These are phyloP conservation scores for Myrmophylax atrothorax DNA, from an alignment of 2,113 vertebrate species.

Conservation along the genomic window DNA sequence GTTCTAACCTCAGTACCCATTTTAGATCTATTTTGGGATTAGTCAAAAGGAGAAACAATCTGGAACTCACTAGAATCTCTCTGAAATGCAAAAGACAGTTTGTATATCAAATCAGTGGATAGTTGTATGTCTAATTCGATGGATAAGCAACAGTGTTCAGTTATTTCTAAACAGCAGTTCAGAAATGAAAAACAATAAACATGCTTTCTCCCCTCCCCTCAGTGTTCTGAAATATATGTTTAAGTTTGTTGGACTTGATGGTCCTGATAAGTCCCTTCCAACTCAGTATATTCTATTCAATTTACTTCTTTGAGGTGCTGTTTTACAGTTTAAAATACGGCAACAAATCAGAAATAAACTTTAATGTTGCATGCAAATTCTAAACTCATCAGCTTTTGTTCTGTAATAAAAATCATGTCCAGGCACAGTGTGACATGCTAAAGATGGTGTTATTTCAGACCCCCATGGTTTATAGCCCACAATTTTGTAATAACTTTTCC, in stretches of 20 bases:
- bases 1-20: background rate
- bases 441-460: background rate
- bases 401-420: background rate
- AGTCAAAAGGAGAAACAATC: background rate
- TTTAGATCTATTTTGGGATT: background rate
- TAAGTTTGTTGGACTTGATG: background rate
- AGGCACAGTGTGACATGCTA: background rate
- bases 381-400: background rate
- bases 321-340: background rate
- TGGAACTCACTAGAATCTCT: background rate
- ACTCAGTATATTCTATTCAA: background rate
- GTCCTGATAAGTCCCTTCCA: background rate
- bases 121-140: background rate
- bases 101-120: background rate
- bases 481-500: background rate
- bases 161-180: background rate
- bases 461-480: background rate
- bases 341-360: background rate
- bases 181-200: background rate
- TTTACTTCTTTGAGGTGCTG: background rate
- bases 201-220: rapidly evolving
- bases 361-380: background rate
- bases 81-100: background rate
- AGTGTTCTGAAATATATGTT: background rate
- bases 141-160: background rate